A percentile compares a stretch with the other conserved stretches of the same genome.
These are phyloP conservation scores for Valencia hispanica DNA, from an alignment of 2,797 vertebrate species.

Conservation along the genomic window DNA sequence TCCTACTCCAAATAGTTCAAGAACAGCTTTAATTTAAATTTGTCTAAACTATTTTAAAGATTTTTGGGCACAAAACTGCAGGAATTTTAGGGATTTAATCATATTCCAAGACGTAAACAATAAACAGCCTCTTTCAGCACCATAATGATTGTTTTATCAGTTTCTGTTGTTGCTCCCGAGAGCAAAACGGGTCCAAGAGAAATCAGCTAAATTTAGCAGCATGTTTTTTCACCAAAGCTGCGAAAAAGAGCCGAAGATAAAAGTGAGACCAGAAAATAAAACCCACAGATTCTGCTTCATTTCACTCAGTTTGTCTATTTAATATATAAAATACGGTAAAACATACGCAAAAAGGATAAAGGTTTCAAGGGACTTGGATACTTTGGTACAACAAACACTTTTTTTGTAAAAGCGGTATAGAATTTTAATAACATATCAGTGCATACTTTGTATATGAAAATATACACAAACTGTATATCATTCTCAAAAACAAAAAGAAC, in stretches of 20 bases:
- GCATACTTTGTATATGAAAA: conserved; percentile 98
- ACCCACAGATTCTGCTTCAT: conserved; percentile 48
- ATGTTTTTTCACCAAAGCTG: conserved; percentile 36
- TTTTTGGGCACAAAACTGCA: no score
- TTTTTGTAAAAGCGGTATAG: conserved; percentile 96
- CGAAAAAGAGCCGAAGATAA: conserved; percentile 26
- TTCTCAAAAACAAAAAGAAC: conserved; percentile 90
- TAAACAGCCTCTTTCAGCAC: background rate
- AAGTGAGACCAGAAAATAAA: conserved; percentile 27
- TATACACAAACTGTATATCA: conserved; percentile 96
- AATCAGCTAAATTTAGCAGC: conserved; percentile 36
- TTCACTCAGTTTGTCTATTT: conserved; percentile 89
- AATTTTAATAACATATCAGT: conserved; percentile 96
- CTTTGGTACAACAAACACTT: conserved; percentile 97
- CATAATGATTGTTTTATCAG: background rate
- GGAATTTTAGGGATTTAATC: no score
- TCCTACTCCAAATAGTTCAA: no score
- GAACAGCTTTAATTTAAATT: no score
- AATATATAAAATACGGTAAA: conserved; percentile 93
- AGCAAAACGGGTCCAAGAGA: conserved; percentile 12
- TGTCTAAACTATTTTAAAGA: no score
- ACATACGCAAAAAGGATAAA: conserved; percentile 88
- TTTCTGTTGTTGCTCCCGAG: background rate
- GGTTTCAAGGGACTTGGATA: conserved; percentile 92
- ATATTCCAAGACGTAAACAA: no score